Conservation (phyloP, 1,140 invertebrate genomes). For the Homalodisca vitripennis region DNA sequence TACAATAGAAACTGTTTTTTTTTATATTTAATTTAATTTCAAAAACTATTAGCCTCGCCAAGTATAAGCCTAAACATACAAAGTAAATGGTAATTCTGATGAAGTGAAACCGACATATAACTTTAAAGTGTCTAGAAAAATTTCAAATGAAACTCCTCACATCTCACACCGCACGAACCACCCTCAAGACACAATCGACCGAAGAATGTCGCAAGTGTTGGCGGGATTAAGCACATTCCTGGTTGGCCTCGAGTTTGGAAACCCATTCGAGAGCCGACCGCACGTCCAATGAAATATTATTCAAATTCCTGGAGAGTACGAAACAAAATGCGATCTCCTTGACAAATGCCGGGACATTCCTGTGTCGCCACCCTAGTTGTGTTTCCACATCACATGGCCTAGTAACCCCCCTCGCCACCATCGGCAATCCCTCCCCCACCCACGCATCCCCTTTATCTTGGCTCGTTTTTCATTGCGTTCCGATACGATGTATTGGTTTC, state of each 20-base stretch:
- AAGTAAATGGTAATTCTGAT: too few species aligned
- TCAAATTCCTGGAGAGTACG: conserved; percentile 20
- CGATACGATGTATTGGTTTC: conserved; percentile 17
- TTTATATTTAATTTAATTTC: too few species aligned
- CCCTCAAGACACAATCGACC: background rate
- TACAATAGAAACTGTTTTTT: too few species aligned
- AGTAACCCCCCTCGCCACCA: conserved; percentile 6
- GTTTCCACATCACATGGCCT: conserved; percentile 15
- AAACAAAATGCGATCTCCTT: conserved; percentile 27
- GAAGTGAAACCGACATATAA: too few species aligned
- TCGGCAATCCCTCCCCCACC: conserved; percentile 8
- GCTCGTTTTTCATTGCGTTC: background rate
- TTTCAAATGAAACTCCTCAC: too few species aligned
- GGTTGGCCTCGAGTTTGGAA: conserved; percentile 9
- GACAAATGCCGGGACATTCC: conserved; percentile 24
- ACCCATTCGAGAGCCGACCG: conserved; percentile 17
- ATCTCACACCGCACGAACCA: background rate
- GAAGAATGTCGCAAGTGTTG: background rate
- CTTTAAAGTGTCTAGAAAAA: too few species aligned
- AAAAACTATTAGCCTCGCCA: too few species aligned
- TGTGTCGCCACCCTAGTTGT: background rate
- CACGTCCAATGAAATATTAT: conserved; percentile 27
- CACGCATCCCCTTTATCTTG: conserved; percentile 4
- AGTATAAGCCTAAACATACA: too few species aligned
- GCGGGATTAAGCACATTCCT: conserved; percentile 10